Base-by-base conservation (phyloP, 2,113 vertebrate genomes). In the Phaetusa simplex region DNA sequence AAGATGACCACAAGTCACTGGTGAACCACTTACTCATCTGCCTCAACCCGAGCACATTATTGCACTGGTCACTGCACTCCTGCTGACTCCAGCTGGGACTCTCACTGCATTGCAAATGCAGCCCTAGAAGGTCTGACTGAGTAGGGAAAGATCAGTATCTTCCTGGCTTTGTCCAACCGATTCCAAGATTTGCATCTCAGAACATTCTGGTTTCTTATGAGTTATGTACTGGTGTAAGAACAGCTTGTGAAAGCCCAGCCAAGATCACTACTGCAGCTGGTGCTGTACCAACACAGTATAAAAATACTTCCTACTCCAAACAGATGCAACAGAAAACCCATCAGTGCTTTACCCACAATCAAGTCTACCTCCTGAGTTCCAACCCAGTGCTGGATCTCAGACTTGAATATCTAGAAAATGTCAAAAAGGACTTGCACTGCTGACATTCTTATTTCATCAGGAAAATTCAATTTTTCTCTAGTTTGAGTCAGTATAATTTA, bases 261-360 rank as follows among this genome's bases (percentile, higher is more conserved):
- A 90, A 56, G 27, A 74, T 17, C 53, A 21, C 7, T 62, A 9
- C 10, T 30, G 32, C 62, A 90, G 52, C n/a, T 64, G 38, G 10
- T 38, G 47, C 12, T 58, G 24, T 20, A 58, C 30, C 32, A 80
- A 23, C 45, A 55, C 11, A 36, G 40, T 5, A 47, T 8, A 2
- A 49, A 61, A 53, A 4, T 5, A 11, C 5, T 38, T 70, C 16
- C 32, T 45, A 9, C 21, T 67, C 56, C 50, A 62, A 30, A 85
- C 29, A 36, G 55, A 56, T 26, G 50, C 36, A 47, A 12, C 23
- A 86, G 32, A 67, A 38, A 20, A 64, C 27, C 20, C n/a, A 34
- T 0, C 4, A 3, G 13, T 38, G 59, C 23, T 78, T 67, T 21
- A 30, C 13, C n/a, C 82, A 53, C 0, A 0, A 36, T 5, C 26